These are phyloP conservation scores for Acleris laterana DNA, from an alignment of 2,888 invertebrate genomes.

Conservation along the genomic window DNA sequence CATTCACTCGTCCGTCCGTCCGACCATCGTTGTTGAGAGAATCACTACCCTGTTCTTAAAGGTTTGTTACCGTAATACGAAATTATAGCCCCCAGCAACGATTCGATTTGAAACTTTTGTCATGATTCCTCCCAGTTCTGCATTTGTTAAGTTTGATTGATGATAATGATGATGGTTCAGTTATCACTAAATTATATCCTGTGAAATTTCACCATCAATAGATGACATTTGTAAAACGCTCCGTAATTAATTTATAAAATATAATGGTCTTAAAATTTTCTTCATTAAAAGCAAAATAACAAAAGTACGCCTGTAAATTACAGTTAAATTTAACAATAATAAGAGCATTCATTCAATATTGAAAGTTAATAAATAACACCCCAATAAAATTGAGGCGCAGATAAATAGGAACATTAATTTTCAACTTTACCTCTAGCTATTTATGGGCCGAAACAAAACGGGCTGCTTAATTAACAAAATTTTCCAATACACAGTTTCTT, in stretches of 20 bases:
- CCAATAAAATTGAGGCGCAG: conserved; percentile 19
- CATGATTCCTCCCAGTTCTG: conserved; percentile 1
- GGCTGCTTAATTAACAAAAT: conserved; percentile 63
- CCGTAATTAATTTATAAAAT: too few species aligned
- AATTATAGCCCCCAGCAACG: conserved; percentile 1
- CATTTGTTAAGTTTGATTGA: neutral
- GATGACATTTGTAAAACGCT: too few species aligned
- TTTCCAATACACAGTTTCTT: conserved; percentile 71
- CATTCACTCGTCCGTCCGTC: too few species aligned
- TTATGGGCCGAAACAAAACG: conserved; percentile 42
- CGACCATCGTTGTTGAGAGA: too few species aligned
- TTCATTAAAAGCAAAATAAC: conserved; percentile 14
- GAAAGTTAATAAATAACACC: conserved; percentile 30
- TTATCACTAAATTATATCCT: neutral
- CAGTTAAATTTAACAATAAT: conserved; percentile 22
- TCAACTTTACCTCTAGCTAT: conserved; percentile 37
- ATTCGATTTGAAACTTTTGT: conserved; percentile 3
- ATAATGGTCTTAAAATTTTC: conserved; percentile 5
- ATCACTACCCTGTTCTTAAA: too few species aligned
- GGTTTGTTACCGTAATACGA: conserved; percentile 8
- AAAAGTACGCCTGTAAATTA: conserved; percentile 18
- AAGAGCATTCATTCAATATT: conserved; percentile 32
- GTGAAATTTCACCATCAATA: neutral
- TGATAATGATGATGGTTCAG: neutral
- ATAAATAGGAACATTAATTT: conserved; percentile 40